Conservation (phyloP, 2,797 vertebrate species). For the Danio jaintianensis region DNA sequence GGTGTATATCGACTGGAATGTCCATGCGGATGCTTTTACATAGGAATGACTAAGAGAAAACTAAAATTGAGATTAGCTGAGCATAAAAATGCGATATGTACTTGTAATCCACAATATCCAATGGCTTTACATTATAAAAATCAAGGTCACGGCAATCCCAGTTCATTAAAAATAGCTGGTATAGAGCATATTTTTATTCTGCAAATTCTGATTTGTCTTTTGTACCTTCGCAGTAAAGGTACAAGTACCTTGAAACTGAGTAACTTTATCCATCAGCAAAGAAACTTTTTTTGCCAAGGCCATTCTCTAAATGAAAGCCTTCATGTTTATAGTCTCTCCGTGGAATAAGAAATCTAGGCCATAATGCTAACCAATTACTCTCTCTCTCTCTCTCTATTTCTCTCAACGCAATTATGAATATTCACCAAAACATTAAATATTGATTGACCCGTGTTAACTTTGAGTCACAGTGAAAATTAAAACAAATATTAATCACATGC, state of each 20-base stretch:
- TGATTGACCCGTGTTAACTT: slow-evolving; percentile 75
- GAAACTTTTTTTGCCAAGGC: slow-evolving; percentile 30
- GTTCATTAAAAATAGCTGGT: no score
- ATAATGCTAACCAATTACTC: slow-evolving; percentile 67
- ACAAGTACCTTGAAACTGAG: slow-evolving; percentile 2
- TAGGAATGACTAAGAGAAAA: no score
- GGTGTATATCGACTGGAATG: no score
- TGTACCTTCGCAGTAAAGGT: not conserved
- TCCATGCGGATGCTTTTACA: no score
- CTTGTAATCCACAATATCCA: no score
- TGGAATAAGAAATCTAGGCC: slow-evolving; percentile 55
- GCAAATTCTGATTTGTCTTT: slow-evolving; percentile 1
- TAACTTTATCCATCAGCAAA: slow-evolving; percentile 2
- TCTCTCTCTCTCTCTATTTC: slow-evolving; percentile 15
- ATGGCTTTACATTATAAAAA: no score
- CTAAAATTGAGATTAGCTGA: no score
- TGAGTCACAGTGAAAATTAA: slow-evolving; percentile 74
- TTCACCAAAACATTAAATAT: slow-evolving; percentile 80
- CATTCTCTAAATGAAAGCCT: slow-evolving; percentile 4
- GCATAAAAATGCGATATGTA: no score
- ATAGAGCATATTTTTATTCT: no score
- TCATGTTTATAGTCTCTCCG: slow-evolving; percentile 47
- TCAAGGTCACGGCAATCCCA: no score
- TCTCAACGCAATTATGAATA: slow-evolving; percentile 74
- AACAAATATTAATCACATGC: slow-evolving; percentile 80